Evolutionary conservation across 2,888 invertebrate species (phyloP), one percentile per base, ranked within the genome.

Genomic region (Orgyia antiqua): DNA sequence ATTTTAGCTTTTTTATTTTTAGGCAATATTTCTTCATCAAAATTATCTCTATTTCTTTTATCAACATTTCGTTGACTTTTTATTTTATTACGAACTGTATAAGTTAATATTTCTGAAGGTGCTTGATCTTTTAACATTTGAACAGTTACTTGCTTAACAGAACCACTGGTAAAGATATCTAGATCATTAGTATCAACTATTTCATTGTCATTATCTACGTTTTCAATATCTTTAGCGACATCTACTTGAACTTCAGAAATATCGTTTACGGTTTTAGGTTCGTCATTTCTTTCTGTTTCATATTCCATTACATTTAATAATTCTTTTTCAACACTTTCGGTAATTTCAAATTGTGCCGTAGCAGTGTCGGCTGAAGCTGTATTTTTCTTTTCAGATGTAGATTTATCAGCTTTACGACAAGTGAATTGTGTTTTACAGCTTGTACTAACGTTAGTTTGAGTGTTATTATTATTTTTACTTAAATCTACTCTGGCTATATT

Each of bases 351-450:
- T 10, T 70, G 67, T 28, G 51, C 73, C 23, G 70, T 68, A 30
- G 55, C 65, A 36, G 83, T 84, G 12, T 78, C 82, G 34, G 79
- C 80, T 33, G 83, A 82, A 10, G 73, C 75, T 27, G 83, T 84
- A 42, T 77, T 69, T 53, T 76, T 82, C 39, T 76, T 79, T 2
- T 44, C 57, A 27, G 65, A 65, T 12, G 29, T 29, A 32, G 68
- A 58, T 56, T 69, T 69, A 13, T 51, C 33, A 23, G 33, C 18
- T 21, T 45, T 36, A 5, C 24, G 8, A n/a, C 15, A 10, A 13
- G 18, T 13, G 23, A 31, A 19, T 24, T 30, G 29, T 11, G 32
- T 4, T 21, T 34, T 33, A 7, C 23, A 26, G 28, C 6, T 23
- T 39, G 27, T 33, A 15, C 4, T 15, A 6, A 15, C 6, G 15